Percentiles rank a stretch among this genome's conserved stretches.
Conservation (phyloP, 92 coral and sea anemone genomes). For the Heliopora coerulea region DNA sequence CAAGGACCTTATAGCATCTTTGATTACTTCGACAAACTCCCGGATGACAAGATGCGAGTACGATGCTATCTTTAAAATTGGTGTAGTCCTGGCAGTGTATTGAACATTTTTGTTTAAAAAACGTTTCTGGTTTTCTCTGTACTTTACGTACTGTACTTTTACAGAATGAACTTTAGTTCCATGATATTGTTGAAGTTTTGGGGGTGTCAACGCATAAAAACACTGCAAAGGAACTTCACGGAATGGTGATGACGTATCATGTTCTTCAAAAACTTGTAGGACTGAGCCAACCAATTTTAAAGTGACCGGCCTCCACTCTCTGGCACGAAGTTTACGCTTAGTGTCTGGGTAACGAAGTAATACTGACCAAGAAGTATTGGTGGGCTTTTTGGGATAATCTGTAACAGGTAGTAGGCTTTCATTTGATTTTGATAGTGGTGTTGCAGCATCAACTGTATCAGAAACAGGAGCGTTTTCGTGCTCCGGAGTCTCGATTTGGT, state of each 20-base stretch:
- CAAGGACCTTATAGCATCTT: slow-evolving; percentile 74
- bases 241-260: slow-evolving; percentile 92
- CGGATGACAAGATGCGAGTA: slow-evolving; percentile 66
- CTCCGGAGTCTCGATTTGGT: neutral
- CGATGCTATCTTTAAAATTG: slow-evolving; percentile 84
- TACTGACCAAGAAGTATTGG: slow-evolving; percentile 88
- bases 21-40: slow-evolving; percentile 75
- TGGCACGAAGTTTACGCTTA: slow-evolving; percentile 74
- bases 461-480: neutral
- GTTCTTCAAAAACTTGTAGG: slow-evolving; percentile 81
- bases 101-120: slow-evolving; percentile 74
- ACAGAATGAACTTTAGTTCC: slow-evolving; percentile 84
- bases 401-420: slow-evolving; percentile 20
- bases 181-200: slow-evolving; percentile 66
- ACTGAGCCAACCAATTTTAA: slow-evolving; percentile 84
- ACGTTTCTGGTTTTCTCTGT: slow-evolving; percentile 74
- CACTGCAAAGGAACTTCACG: slow-evolving; percentile 94
- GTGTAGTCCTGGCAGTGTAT: slow-evolving; percentile 74
- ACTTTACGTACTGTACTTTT: slow-evolving; percentile 83
- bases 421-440: neutral
- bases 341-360: slow-evolving; percentile 90
- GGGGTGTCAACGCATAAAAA: slow-evolving; percentile 71
- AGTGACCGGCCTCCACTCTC: slow-evolving; percentile 91
- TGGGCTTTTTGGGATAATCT: slow-evolving; percentile 26
- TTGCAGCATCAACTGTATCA: neutral